A percentile compares a stretch with the other conserved stretches of the same genome.
Evolutionary conservation across 2,797 vertebrate species (phyloP).

Genomic region (Antrozous pallidus): DNA sequence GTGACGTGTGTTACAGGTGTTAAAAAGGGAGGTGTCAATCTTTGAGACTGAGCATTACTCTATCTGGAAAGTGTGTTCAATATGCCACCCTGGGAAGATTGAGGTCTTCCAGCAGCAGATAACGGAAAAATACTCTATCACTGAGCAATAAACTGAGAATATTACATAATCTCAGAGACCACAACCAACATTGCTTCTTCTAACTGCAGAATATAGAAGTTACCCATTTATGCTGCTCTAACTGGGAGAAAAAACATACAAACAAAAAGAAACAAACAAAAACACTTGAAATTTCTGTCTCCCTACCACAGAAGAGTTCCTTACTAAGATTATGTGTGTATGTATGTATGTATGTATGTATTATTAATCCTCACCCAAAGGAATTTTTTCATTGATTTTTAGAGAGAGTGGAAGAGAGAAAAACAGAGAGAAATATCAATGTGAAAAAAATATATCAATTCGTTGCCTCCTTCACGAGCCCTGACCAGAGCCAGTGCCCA

Average conservation of each 20-base stretch:
- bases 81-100: slow-evolving; percentile 16
- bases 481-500: no score
- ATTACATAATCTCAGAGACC: background rate
- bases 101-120: background rate
- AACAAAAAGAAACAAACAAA: background rate
- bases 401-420: no score
- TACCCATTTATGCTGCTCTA: background rate
- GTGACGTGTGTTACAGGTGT: background rate
- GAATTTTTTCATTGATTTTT: no score
- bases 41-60: background rate
- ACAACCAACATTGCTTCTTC: background rate
- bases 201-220: background rate
- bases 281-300: background rate
- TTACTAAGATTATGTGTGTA: background rate
- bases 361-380: no score
- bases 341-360: no score
- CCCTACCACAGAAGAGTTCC: background rate
- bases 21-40: background rate
- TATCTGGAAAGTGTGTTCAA: background rate
- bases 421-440: no score
- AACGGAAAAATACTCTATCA: background rate
- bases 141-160: background rate
- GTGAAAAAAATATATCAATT: no score
- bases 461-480: no score
- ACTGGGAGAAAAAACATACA: background rate